Conservation (phyloP, 2,797 vertebrate genomes). For the Clarias platycephalus region DNA sequence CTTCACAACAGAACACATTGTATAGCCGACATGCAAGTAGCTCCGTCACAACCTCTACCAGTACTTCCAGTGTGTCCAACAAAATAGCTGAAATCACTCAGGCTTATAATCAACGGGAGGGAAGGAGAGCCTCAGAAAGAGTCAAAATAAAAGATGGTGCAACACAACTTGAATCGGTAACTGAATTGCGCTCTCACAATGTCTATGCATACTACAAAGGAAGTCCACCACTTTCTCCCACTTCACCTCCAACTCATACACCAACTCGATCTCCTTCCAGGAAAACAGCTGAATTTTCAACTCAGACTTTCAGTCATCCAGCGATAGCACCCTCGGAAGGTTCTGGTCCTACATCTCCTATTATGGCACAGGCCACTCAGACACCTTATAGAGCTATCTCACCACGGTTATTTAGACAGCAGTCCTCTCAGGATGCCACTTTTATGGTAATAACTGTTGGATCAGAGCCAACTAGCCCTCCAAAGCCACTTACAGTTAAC, state of each 20-base stretch:
- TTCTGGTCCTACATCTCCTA: constrained; percentile 73
- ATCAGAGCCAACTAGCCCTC: constrained; percentile 82
- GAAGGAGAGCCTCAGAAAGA: constrained; percentile 71
- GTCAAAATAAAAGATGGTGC: constrained; percentile 71
- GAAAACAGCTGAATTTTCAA: constrained; percentile 89
- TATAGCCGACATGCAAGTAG: constrained; percentile 71
- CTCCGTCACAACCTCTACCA: constrained; percentile 68
- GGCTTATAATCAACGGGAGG: constrained; percentile 80
- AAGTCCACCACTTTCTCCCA: constrained; percentile 90
- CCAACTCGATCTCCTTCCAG: constrained; percentile 78
- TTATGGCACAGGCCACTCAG: constrained; percentile 90
- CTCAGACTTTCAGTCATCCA: constrained; percentile 83
- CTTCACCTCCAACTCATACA: constrained; percentile 84
- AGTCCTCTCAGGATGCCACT: constrained; percentile 86
- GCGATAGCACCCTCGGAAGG: constrained; percentile 65
- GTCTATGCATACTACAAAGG: constrained; percentile 83
- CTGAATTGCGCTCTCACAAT: constrained; percentile 74
- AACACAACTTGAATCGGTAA: constrained; percentile 71
- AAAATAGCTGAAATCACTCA: constrained; percentile 84
- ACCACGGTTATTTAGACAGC: constrained; percentile 82
- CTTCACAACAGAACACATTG: constrained; percentile 67
- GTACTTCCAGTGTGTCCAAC: constrained; percentile 75
- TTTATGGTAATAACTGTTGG: constrained; percentile 81
- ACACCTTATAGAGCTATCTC: constrained; percentile 80
- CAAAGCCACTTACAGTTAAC: constrained; percentile 81